These are phyloP conservation scores for Psettodes erumei DNA, from an alignment of 2,113 vertebrate genomes.

Conservation along the genomic window DNA sequence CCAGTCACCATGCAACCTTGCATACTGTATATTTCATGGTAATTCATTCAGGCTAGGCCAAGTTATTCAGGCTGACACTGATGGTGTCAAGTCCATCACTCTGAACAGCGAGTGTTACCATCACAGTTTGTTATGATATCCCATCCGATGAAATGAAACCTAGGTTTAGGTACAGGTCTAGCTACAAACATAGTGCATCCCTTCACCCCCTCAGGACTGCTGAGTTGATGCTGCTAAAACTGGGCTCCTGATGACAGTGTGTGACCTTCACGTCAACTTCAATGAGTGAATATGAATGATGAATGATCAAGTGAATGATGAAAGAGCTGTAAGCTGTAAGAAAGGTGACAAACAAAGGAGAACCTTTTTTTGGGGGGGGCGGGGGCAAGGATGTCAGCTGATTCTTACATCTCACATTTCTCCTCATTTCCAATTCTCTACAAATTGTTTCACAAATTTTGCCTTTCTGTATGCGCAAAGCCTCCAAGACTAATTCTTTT, in stretches of 20 bases:
- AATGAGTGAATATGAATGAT: too few species aligned
- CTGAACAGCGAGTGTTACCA: too few species aligned
- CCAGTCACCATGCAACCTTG: background rate
- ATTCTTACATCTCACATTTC: background rate
- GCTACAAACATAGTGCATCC: too few species aligned
- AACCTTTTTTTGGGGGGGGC: slow-evolving; percentile 11
- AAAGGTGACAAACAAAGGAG: slow-evolving; percentile 7
- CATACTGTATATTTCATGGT: background rate
- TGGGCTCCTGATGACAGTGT: background rate
- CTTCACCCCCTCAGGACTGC: background rate
- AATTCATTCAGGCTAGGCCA: background rate
- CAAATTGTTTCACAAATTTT: background rate
- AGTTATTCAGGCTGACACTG: background rate
- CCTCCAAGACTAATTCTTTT: background rate
- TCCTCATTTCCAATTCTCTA: background rate
- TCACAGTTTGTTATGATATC: background rate
- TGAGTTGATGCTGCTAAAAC: background rate
- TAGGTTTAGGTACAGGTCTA: too few species aligned
- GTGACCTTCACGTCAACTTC: background rate
- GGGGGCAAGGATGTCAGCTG: background rate
- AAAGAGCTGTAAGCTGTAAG: background rate
- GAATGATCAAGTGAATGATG: too few species aligned
- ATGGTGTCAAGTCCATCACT: background rate
- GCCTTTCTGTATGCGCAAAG: background rate
- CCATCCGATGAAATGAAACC: background rate